These are phyloP conservation scores for Sitophilus oryzae DNA, from an alignment of 1,140 invertebrate genomes.

Conservation along the genomic window DNA sequence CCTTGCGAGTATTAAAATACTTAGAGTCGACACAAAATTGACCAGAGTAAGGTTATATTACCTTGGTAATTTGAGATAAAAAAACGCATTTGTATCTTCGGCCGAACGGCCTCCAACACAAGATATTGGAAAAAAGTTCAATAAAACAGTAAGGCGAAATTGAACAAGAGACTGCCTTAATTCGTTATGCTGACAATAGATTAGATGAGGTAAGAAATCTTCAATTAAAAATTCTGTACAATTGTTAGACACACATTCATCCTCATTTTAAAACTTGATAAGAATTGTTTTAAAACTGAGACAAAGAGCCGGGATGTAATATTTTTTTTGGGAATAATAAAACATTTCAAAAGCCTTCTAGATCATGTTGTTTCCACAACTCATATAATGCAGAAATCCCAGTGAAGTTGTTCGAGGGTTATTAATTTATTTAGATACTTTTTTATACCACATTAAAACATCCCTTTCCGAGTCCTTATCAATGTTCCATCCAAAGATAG, in stretches of 20 bases:
- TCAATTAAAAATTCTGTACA: not conserved
- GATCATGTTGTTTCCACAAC: conserved; percentile 1
- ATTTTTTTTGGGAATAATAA: not conserved
- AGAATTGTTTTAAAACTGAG: not conserved
- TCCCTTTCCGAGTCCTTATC: conserved; percentile 3
- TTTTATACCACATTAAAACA: conserved; percentile 2
- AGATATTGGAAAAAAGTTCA: not conserved
- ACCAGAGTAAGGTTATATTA: not conserved
- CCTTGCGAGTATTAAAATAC: not conserved
- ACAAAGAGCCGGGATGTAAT: not conserved
- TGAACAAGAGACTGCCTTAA: not conserved
- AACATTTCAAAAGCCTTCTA: not conserved
- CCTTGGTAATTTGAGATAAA: conserved; percentile 1
- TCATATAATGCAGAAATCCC: not conserved
- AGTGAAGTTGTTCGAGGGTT: conserved; percentile 1
- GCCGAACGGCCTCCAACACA: not conserved
- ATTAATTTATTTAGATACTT: conserved; percentile 3
- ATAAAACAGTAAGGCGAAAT: not conserved
- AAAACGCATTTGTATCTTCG: not conserved
- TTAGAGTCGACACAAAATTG: not conserved
- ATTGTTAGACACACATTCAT: not conserved
- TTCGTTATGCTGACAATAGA: not conserved
- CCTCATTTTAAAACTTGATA: not conserved
- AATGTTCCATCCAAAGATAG: conserved; percentile 1
- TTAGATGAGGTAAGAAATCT: not conserved